Evolutionary conservation across 2,797 vertebrate species (phyloP), one percentile per base, ranked within the genome.

Genomic region (Sebastes elongatus): DNA sequence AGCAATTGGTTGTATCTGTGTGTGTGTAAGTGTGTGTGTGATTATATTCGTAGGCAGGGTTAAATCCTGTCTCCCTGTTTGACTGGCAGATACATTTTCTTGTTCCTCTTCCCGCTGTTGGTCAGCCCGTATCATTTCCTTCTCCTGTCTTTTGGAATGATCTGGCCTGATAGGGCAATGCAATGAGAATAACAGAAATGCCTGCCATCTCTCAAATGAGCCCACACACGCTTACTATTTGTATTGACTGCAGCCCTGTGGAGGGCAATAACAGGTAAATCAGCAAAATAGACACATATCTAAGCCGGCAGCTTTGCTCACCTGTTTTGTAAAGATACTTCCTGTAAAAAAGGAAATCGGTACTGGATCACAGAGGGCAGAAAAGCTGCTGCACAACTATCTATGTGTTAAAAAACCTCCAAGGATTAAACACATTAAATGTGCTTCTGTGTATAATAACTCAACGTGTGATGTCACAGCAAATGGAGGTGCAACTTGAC

Each of bases 21-120:
- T 80, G 56, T 70, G 6, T 74, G 32, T 16, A 3, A 64, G 30
- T 32, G 18, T 80, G 56, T 70, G 6, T 74, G 28, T 16, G 7
- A 18, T 23, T 71, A 57, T 61, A 22, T 46, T 59, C 6, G 1
- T 62, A 56, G 9, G 16, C 62, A 71, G 52, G 72, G 74, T 86
- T 88, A 85, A 86, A 85, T 83, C 64, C 60, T 63, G 53, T 81
- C 74, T 90, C 60, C 63, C 52, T 56, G 53, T 82, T 85, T 79
- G 86, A 89, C 82, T 89, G 86, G 86, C 88, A 87, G 84, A 86
- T 89, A 82, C 87, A 88, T 90, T 91, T 89, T 73, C 83, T 71
- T 56, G 8, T 52, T 82, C 56, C 56, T 59, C 62, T 80, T 74
- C 20, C 69, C 63, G 28, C 56, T 81, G 71, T 76, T 86, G 75